These are phyloP conservation scores for Anas platyrhynchos DNA, from an alignment of 2,113 vertebrate genomes.

Conservation along the genomic window DNA sequence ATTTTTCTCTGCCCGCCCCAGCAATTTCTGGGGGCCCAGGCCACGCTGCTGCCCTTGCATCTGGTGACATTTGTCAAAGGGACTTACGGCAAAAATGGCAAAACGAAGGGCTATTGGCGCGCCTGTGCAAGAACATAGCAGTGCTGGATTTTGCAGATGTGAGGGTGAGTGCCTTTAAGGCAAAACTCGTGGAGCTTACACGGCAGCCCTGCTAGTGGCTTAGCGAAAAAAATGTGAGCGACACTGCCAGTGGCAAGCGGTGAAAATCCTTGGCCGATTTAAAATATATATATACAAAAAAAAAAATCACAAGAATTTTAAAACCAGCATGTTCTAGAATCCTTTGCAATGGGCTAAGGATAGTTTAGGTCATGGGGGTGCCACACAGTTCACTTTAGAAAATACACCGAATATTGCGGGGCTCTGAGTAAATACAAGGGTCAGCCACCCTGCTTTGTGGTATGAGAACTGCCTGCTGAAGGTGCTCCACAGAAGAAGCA, in stretches of 20 bases:
- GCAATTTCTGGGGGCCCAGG: constrained; percentile 17
- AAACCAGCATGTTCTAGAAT: background rate
- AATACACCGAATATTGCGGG: background rate
- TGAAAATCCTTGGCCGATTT: background rate
- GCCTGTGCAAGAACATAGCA: accelerated
- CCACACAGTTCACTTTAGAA: background rate
- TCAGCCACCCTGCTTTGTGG: background rate
- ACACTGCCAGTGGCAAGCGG: background rate
- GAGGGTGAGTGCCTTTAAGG: background rate
- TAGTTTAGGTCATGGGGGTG: background rate
- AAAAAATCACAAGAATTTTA: background rate
- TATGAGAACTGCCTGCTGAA: background rate
- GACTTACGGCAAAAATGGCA: background rate
- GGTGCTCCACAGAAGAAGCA: background rate
- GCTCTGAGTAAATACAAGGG: background rate
- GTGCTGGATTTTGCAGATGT: background rate
- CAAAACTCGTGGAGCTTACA: background rate
- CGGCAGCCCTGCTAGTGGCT: background rate
- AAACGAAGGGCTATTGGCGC: background rate
- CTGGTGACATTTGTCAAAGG: background rate
- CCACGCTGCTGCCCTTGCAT: background rate
- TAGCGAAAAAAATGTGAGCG: background rate
- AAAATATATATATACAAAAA: background rate
- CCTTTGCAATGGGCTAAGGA: background rate
- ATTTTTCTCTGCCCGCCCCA: constrained; percentile 4